Conservation (phyloP, 2,113 vertebrate species). For the Rattus rattus region DNA sequence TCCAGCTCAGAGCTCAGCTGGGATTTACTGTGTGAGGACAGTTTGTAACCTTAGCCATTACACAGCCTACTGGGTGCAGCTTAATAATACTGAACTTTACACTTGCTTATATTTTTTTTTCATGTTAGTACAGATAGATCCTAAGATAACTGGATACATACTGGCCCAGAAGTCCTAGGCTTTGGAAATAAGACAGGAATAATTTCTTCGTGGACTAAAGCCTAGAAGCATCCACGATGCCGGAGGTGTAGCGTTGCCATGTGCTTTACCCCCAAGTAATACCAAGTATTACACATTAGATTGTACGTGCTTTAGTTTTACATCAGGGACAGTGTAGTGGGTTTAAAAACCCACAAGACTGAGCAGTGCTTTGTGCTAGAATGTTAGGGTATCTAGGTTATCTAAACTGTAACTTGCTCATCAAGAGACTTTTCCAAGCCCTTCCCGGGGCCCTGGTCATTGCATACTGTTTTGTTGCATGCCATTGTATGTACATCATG, state of each 20-base stretch:
- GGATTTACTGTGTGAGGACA: background rate
- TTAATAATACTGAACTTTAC: background rate
- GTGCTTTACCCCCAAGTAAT: background rate
- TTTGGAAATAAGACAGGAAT: background rate
- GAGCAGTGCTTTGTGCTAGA: background rate
- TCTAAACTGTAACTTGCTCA: background rate
- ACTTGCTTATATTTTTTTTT: background rate
- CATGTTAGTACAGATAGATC: background rate
- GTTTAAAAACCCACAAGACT: too few relatives aligned
- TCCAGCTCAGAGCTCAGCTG: background rate
- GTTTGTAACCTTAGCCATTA: background rate
- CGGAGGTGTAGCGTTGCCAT: background rate
- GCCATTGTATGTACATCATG: background rate
- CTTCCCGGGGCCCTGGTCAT: background rate
- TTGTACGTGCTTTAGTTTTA: background rate
- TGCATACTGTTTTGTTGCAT: background rate
- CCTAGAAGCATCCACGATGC: background rate
- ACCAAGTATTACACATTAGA: too few relatives aligned
- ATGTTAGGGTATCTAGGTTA: background rate
- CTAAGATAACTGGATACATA: background rate
- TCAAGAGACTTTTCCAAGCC: background rate
- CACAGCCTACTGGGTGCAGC: background rate
- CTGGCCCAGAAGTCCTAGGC: background rate
- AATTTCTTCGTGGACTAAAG: background rate
- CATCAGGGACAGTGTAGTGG: background rate